Percentiles rank a stretch among this genome's conserved stretches.
phyloP scores from a whole-genome alignment of 2,113 vertebrate species.

The Daboia siamensis region DNA sequence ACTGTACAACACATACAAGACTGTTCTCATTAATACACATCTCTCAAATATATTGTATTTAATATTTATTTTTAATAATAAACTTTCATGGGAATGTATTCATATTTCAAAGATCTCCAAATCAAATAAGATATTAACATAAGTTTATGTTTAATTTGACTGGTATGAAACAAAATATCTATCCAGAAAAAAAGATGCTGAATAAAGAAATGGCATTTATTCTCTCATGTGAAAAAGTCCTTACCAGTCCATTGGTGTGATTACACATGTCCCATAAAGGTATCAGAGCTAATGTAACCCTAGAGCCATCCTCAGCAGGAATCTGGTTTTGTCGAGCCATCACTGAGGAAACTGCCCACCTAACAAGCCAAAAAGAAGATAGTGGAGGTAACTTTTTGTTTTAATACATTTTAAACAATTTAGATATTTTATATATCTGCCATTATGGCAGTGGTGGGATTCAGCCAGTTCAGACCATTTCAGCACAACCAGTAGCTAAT shows the following conservation, averaged over 20 bases:
- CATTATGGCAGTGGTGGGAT: background rate
- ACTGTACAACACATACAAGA: background rate
- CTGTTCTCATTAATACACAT: background rate
- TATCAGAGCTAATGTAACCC: slow-evolving; percentile 93
- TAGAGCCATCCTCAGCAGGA: slow-evolving; percentile 93
- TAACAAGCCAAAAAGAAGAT: slow-evolving; percentile 47
- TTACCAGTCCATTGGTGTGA: slow-evolving; percentile 96
- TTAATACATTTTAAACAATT: background rate
- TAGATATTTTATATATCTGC: background rate
- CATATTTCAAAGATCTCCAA: slow-evolving; percentile 20
- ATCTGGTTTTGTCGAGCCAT: slow-evolving; percentile 99
- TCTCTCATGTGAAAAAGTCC: slow-evolving; percentile 15
- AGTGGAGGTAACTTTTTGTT: slow-evolving; percentile 20
- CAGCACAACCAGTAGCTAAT: too few relatives aligned
- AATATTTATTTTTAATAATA: slow-evolving; percentile 10
- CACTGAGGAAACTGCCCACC: slow-evolving; percentile 97
- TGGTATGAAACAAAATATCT: slow-evolving; percentile 31
- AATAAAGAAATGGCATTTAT: slow-evolving; percentile 1
- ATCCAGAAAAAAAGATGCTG: background rate
- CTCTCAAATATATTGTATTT: background rate
- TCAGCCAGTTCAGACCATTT: too few relatives aligned
- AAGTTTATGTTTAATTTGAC: slow-evolving; percentile 10
- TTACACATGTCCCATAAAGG: slow-evolving; percentile 99
- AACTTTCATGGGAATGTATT: slow-evolving; percentile 19
- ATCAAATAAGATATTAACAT: slow-evolving; percentile 27